phyloP scores from a whole-genome alignment of 1,140 invertebrate species.

The Hyphantria cunea region DNA sequence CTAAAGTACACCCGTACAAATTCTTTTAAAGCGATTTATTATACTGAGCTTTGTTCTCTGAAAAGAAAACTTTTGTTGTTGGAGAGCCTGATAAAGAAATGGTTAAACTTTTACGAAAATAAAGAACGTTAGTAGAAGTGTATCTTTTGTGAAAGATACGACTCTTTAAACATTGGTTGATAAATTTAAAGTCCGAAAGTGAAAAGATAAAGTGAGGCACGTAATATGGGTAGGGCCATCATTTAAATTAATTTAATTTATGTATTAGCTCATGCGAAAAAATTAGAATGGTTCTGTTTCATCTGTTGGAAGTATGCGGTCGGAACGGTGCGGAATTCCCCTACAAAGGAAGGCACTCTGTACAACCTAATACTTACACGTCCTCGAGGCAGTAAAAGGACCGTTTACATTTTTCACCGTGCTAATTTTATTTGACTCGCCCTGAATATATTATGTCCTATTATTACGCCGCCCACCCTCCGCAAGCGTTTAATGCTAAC shows the following conservation, averaged over 20 bases:
- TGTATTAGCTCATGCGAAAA: constrained; percentile 5
- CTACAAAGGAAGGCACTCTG: constrained; percentile 37
- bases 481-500: constrained; percentile 72
- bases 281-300: constrained; percentile 11
- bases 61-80: constrained; percentile 39
- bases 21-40: constrained; percentile 38
- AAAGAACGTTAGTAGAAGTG: constrained; percentile 35
- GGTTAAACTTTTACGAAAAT: constrained; percentile 34
- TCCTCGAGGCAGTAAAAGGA: constrained; percentile 68
- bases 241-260: constrained; percentile 5
- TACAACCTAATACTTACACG: constrained; percentile 72
- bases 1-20: background rate
- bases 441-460: constrained; percentile 79
- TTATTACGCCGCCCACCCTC: constrained; percentile 68
- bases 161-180: constrained; percentile 13
- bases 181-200: constrained; percentile 14
- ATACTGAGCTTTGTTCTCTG: constrained; percentile 29
- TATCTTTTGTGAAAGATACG: constrained; percentile 23
- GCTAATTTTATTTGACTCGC: constrained; percentile 80
- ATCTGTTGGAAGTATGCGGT: constrained; percentile 6
- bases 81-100: constrained; percentile 37
- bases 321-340: constrained; percentile 17
- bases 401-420: constrained; percentile 80
- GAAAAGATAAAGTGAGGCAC: constrained; percentile 7
- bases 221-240: background rate